Base-by-base conservation (phyloP, 2,888 invertebrate genomes). In the Trissolcus brochymenae region DNA sequence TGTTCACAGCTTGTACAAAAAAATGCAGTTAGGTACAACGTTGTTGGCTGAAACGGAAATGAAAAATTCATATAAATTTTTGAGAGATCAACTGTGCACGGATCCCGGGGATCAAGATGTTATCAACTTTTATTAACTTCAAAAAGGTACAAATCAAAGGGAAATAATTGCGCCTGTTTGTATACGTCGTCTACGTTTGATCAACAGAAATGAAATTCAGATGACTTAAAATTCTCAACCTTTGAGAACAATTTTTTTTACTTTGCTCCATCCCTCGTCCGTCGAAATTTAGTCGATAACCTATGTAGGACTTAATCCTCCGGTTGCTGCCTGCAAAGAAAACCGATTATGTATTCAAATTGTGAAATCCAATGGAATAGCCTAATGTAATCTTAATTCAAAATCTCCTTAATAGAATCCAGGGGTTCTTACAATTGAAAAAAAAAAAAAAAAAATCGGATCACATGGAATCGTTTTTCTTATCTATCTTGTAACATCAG, bases 311-410 rank as follows among this genome's bases (percentile, higher is more conserved):
- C 14, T 16, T 43, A 43, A 25, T 70, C 50, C 54, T 41, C 53
- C 46, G 46, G 43, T 49, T 62, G 62, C 51, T 67, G 67, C 74
- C 54, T 68, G 62, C 61, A 70, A 60, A 68, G 70, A 53, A 35
- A 64, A 59, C 49, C 67, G 70, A 70, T 76, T 76, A 70, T 71
- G 66, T 67, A 67, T 60, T 71, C 50, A 62, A 53, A 75, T 46
- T 75, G 64, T 65, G 68, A 60, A 68, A 68, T 53, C 64, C 59
- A 70, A 75, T 55, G 59, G 75, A 75, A 75, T 65, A 62, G 60
- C 19, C 56, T 29, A 67, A 72, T 62, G 46, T 50, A 67, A 76
- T 76, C 71, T 66, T 54, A 57, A 56, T 67, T 66, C 51, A 25
- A 54, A 72, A 76, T 76, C 76, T 76, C 59, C 41, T 41, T 66